Base-by-base conservation (phyloP, 1,140 invertebrate species). In the Aphis craccivora region DNA sequence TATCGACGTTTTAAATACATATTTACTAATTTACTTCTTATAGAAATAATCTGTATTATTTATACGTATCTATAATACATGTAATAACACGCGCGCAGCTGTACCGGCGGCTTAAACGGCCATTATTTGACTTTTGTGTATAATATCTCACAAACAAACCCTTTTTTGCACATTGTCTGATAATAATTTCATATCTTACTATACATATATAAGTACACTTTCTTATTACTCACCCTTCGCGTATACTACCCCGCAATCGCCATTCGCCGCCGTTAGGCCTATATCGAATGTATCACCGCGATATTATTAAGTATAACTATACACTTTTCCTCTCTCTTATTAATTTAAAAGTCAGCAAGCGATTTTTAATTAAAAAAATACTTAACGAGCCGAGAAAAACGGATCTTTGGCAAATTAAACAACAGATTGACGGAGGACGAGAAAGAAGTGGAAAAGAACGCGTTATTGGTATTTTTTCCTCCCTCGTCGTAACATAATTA, bases 321-420 rank as follows among this genome's bases (percentile, higher is more conserved):
- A 86, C 40, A 45, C 23, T 83, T 53, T 91, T 84, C 84, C 25
- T 48, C 48, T 93, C 37, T 86, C 91, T 84, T 93, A 60, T 67
- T 48, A n/a, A 87, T 90, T 90, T 23, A 23, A 93, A 55, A 93
- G 81, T 93, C 81, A 48, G 18, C 76, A 51, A 93, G 60, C 81
- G 81, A 55, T 48, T 93, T 93, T 93, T 93, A 93, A 93, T 93
- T 93, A 93, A 93, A 93, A 93, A 93, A 93, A 93, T 93, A 93
- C 91, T 93, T 53, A 93, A 93, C 91, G 48, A 37, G 20, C 91
- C 91, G 67, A 53, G 81, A 84, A 93, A 84, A 86, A 93, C 91
- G 76, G 81, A 93, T 93, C 81, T 93, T n/a, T 20, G 48, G 76
- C 91, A 93, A 93, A 93, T 93, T 93, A 93, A 93, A 86, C 76